A percentile compares a stretch with the other conserved stretches of the same genome.
Evolutionary conservation across 2,113 vertebrate genomes (phyloP).

Genomic region (Promerops cafer): DNA sequence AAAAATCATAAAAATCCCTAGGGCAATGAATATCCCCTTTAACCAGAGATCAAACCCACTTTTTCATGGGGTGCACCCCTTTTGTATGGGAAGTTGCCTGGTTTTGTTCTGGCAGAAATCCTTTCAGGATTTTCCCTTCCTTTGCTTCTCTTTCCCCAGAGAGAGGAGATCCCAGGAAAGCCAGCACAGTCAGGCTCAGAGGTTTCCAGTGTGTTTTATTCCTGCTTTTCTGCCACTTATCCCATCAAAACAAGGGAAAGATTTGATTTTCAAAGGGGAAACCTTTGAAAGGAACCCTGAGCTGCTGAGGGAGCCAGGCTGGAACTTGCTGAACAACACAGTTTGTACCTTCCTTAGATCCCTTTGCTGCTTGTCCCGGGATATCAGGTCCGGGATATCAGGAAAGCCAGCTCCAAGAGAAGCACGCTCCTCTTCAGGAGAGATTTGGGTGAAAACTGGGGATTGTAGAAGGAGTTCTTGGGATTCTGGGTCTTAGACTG

Average conservation of each 20-base stretch:
- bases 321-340: not conserved
- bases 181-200: not conserved
- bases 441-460: not conserved
- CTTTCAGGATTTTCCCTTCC: not conserved
- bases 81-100: not conserved
- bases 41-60: not conserved
- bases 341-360: not conserved
- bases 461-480: not conserved
- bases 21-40: not conserved
- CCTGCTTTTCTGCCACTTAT: not conserved
- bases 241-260: not conserved
- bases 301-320: not conserved
- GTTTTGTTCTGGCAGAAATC: not conserved
- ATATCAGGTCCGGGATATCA: not conserved
- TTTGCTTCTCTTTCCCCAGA: not conserved
- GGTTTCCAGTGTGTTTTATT: not conserved
- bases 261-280: not conserved
- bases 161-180: not conserved
- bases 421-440: not conserved
- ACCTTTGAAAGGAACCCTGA: not conserved
- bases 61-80: not conserved
- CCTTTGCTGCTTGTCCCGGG: not conserved
- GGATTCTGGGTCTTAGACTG: not conserved
- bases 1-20: not conserved
- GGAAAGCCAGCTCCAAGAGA: not conserved